Evolutionary conservation across 2,888 invertebrate species (phyloP).

Genomic region (Halictus ligatus): DNA sequence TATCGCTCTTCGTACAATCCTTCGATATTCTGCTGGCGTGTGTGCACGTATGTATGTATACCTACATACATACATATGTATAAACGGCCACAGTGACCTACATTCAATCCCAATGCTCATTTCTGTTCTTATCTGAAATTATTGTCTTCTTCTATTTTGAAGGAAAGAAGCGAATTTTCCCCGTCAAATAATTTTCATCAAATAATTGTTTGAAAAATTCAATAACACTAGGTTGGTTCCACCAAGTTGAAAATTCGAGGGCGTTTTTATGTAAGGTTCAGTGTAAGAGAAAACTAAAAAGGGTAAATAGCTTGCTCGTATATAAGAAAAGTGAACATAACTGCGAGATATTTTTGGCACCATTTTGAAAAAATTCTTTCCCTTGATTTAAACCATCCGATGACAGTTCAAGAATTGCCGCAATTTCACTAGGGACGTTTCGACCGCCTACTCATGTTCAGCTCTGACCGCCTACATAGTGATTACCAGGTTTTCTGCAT

Average conservation of each 20-base stretch:
- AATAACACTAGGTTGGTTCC: no score
- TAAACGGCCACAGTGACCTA: constrained; percentile 53
- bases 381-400: background rate
- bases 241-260: no score
- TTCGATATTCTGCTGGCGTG: constrained; percentile 21
- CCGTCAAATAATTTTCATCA: background rate
- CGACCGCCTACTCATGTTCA: background rate
- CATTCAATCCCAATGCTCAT: constrained; percentile 62
- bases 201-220: background rate
- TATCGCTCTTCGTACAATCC: background rate
- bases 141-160: constrained; percentile 18
- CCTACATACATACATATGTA: background rate
- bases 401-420: background rate
- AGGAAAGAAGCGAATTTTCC: no score
- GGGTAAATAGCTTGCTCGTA: no score
- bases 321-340: background rate
- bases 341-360: background rate
- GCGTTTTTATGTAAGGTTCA: no score
- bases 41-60: constrained; percentile 5
- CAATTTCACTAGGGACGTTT: background rate
- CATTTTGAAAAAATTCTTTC: background rate
- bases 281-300: no score
- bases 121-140: constrained; percentile 66
- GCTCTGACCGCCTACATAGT: background rate
- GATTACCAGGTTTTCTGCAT: background rate